Percentiles rank a stretch among this genome's conserved stretches.
Conservation (phyloP, 2,113 vertebrate species). For the Phalacrocorax carbo region DNA sequence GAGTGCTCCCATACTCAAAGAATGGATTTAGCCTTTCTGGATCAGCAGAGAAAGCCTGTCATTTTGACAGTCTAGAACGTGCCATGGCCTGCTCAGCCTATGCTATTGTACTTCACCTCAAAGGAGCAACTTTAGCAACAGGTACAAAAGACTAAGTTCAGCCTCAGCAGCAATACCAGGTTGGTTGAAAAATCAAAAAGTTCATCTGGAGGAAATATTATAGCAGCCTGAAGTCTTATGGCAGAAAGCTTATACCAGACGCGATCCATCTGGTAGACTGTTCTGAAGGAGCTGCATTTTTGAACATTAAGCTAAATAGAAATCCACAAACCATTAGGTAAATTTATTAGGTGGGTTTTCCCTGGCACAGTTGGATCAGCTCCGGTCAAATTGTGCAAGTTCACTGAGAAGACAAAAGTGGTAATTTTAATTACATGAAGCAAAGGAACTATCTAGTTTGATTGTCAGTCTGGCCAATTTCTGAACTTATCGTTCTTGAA, state of each 20-base stretch:
- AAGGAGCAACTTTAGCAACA: not conserved
- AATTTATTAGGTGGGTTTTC: not conserved
- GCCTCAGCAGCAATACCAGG: not conserved
- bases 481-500: not conserved
- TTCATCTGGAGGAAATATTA: not conserved
- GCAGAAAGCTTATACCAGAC: not conserved
- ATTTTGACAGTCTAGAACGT: not conserved
- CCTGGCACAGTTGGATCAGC: not conserved
- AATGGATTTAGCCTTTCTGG: not conserved
- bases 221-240: not conserved
- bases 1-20: not conserved
- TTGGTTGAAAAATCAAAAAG: not conserved
- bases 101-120: not conserved
- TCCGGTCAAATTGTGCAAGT: not conserved
- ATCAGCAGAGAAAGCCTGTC: not conserved
- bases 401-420: not conserved
- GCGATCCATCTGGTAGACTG: not conserved
- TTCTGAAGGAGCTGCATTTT: not conserved
- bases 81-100: not conserved
- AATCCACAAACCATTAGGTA: not conserved
- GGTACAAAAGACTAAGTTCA: not conserved
- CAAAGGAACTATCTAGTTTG: not conserved
- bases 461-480: not conserved
- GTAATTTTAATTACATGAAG: not conserved
- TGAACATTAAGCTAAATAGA: not conserved